Conservation (phyloP, 1,140 invertebrate species). For the Brachionus rubens region DNA sequence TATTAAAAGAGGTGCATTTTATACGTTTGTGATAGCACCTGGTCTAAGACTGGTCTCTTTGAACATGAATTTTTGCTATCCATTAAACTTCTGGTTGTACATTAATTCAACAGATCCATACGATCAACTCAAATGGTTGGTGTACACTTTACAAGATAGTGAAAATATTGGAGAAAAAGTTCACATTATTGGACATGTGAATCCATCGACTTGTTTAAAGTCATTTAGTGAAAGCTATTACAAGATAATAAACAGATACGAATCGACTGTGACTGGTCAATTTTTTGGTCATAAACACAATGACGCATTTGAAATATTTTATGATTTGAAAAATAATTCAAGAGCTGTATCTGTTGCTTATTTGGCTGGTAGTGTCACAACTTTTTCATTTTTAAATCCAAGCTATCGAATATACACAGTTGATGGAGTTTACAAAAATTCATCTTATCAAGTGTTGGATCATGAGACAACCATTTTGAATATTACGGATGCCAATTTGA, state of each 20-base stretch:
- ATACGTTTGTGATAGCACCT: conserved; percentile 52
- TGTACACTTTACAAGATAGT: conserved; percentile 72
- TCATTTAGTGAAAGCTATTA: conserved; percentile 65
- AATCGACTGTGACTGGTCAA: conserved; percentile 60
- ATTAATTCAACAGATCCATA: conserved; percentile 93
- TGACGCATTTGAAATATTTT: conserved; percentile 61
- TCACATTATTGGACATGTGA: conserved; percentile 95
- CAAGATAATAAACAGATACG: conserved; percentile 54
- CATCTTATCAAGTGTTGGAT: conserved; percentile 28
- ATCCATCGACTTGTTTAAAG: conserved; percentile 69
- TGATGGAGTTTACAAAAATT: conserved; percentile 33
- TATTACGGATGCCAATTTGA: neutral
- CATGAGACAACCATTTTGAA: conserved; percentile 38
- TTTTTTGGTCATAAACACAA: conserved; percentile 63
- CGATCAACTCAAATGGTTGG: conserved; percentile 80
- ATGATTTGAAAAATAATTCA: conserved; percentile 51
- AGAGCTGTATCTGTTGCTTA: conserved; percentile 80
- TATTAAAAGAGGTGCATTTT: conserved; percentile 33
- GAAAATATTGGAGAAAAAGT: conserved; percentile 86
- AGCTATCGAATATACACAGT: conserved; percentile 38
- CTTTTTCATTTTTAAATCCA: conserved; percentile 64
- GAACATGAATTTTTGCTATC: conserved; percentile 62
- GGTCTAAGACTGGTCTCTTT: conserved; percentile 64
- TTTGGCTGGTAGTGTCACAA: conserved; percentile 83
- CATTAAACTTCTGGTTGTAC: conserved; percentile 75